These are phyloP conservation scores for Seriola quinqueradiata DNA, from an alignment of 2,113 vertebrate genomes.

Conservation along the genomic window DNA sequence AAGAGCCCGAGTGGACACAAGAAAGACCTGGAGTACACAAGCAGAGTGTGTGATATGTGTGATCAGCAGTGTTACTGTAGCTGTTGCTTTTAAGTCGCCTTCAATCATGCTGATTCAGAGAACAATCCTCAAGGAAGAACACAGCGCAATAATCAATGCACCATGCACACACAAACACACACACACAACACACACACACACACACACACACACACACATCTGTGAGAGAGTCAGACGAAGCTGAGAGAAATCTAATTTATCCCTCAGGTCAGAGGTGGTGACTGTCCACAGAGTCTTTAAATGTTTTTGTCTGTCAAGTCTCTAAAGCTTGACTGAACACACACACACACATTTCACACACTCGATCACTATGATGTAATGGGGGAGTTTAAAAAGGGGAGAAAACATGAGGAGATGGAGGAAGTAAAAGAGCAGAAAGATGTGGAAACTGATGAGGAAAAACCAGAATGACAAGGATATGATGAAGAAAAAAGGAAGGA, in stretches of 20 bases:
- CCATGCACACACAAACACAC: background rate
- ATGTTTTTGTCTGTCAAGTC: conserved; percentile 53
- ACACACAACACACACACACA: background rate
- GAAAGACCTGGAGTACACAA: too few relatives aligned
- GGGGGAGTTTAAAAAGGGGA: background rate
- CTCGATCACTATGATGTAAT: background rate
- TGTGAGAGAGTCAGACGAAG: background rate
- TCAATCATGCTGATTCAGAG: conserved; percentile 15
- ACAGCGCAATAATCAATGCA: background rate
- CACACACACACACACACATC: background rate
- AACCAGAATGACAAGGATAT: background rate
- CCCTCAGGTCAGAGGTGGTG: conserved; percentile 19
- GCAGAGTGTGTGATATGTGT: background rate
- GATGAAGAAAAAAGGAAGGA: background rate
- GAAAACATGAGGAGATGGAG: background rate
- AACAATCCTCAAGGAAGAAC: background rate
- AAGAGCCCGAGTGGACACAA: too few relatives aligned
- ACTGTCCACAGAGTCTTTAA: conserved; percentile 46
- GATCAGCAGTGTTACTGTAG: background rate
- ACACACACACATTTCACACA: conserved; percentile 14
- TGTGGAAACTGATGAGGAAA: background rate
- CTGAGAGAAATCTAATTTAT: conserved; percentile 55
- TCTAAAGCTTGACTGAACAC: conserved; percentile 44
- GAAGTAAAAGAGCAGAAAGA: too few relatives aligned
- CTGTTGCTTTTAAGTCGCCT: background rate